Conservation (phyloP, 2,888 invertebrate genomes). For the Stenurella melanura region DNA sequence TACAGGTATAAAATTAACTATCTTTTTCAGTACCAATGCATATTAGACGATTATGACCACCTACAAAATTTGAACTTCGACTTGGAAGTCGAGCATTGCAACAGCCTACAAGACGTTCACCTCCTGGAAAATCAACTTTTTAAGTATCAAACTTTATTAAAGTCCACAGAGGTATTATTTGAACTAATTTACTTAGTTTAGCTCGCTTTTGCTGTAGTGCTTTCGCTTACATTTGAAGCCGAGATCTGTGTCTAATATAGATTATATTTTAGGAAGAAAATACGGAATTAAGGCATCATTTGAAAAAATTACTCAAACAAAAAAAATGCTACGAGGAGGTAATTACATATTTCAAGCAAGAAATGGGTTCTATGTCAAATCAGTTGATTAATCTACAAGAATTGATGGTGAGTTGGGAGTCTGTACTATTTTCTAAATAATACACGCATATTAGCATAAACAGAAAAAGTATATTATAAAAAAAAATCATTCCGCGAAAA, state of each 20-base stretch:
- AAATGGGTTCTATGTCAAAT: conserved; percentile 66
- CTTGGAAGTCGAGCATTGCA: conserved; percentile 69
- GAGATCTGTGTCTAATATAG: background rate
- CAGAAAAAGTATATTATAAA: too few relatives aligned
- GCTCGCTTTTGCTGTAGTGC: conserved; percentile 33
- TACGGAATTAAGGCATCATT: conserved; percentile 47
- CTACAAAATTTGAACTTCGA: conserved; percentile 68
- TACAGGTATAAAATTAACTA: too few relatives aligned
- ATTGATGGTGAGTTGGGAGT: conserved; percentile 62
- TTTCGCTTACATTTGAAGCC: conserved; percentile 17
- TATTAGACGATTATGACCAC: conserved; percentile 49
- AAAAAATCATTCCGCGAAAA: too few relatives aligned
- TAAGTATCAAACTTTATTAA: conserved; percentile 67
- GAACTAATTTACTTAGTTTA: conserved; percentile 21
- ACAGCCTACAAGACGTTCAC: conserved; percentile 68
- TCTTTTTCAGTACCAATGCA: conserved; percentile 44
- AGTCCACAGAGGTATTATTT: conserved; percentile 64
- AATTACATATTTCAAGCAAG: conserved; percentile 64
- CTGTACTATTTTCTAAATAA: background rate
- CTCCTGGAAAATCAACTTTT: conserved; percentile 66
- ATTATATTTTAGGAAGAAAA: conserved; percentile 54
- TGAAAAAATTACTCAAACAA: conserved; percentile 62
- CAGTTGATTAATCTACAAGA: conserved; percentile 66
- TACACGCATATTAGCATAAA: too few relatives aligned
- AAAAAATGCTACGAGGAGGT: conserved; percentile 65